Evolutionary conservation across 2,113 vertebrate species (phyloP).

Genomic region (Nerophis lumbriciformis): DNA sequence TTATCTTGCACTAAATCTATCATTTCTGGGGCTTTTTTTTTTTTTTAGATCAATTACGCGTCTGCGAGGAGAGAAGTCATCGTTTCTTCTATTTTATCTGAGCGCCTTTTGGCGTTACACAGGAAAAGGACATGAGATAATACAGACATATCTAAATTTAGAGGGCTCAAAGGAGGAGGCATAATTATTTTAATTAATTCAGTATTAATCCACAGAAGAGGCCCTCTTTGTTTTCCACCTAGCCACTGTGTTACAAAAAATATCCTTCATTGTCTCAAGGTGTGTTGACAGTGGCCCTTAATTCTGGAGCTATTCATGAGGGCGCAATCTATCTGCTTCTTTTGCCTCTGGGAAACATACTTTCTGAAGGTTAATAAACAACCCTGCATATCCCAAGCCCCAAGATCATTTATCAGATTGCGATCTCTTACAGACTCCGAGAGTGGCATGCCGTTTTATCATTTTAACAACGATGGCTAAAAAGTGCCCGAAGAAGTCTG

Average conservation of each 20-base stretch:
- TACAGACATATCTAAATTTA: constrained; percentile 56
- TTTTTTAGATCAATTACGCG: constrained; percentile 42
- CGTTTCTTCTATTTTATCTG: constrained; percentile 44
- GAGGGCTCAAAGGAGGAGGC: constrained; percentile 51
- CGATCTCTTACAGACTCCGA: constrained; percentile 65
- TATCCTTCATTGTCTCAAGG: constrained; percentile 54
- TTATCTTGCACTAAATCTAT: constrained; percentile 28
- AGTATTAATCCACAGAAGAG: constrained; percentile 27
- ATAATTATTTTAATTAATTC: constrained; percentile 66
- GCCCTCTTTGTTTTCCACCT: constrained; percentile 25
- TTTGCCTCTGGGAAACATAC: constrained; percentile 68
- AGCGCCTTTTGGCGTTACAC: constrained; percentile 37
- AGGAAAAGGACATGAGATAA: constrained; percentile 36
- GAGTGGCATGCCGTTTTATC: constrained; percentile 71
- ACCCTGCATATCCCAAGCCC: constrained; percentile 59
- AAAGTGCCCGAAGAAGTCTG: constrained; percentile 65
- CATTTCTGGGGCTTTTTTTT: constrained; percentile 21
- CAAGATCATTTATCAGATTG: constrained; percentile 71
- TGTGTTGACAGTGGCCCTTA: constrained; percentile 62
- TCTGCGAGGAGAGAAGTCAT: constrained; percentile 33
- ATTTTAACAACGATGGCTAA: constrained; percentile 72
- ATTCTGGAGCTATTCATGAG: constrained; percentile 69
- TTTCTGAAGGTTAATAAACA: constrained; percentile 75
- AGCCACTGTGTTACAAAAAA: constrained; percentile 28
- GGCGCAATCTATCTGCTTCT: constrained; percentile 59